Conservation (phyloP, 2,888 invertebrate species). For the Actias luna region DNA sequence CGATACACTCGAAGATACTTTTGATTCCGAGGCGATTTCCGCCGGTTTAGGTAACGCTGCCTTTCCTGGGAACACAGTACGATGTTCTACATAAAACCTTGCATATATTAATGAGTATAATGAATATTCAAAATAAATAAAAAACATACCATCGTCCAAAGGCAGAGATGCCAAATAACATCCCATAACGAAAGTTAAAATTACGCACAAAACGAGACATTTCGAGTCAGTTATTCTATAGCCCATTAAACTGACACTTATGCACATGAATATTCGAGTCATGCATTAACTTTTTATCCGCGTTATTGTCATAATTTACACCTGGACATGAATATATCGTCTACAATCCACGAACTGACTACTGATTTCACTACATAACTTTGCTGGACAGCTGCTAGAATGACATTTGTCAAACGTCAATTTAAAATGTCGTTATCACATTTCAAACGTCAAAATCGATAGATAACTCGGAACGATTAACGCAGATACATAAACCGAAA, state of each 20-base stretch:
- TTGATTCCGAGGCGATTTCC: background rate
- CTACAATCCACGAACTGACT: slow-evolving; percentile 29
- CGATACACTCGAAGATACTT: slow-evolving; percentile 20
- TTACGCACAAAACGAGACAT: slow-evolving; percentile 66
- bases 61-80: slow-evolving; percentile 43
- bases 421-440: background rate
- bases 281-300: slow-evolving; percentile 22
- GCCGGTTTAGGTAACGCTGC: slow-evolving; percentile 50
- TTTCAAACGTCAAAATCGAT: slow-evolving; percentile 12
- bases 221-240: slow-evolving; percentile 60
- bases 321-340: slow-evolving; percentile 29
- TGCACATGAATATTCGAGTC: slow-evolving; percentile 51
- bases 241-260: slow-evolving; percentile 63
- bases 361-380: slow-evolving; percentile 21
- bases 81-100: slow-evolving; percentile 10
- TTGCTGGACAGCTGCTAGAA: background rate
- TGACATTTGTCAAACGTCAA: slow-evolving; percentile 10
- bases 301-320: slow-evolving; percentile 35
- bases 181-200: slow-evolving; percentile 70
- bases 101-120: slow-evolving; percentile 6
- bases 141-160: slow-evolving; percentile 59
- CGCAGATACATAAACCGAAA: too few species aligned
- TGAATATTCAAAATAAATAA: slow-evolving; percentile 10
- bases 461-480: too few species aligned
- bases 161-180: slow-evolving; percentile 73